A percentile compares a stretch with the other conserved stretches of the same genome.
Conservation (phyloP, 2,797 vertebrate genomes). For the Gallinago solitaria region DNA sequence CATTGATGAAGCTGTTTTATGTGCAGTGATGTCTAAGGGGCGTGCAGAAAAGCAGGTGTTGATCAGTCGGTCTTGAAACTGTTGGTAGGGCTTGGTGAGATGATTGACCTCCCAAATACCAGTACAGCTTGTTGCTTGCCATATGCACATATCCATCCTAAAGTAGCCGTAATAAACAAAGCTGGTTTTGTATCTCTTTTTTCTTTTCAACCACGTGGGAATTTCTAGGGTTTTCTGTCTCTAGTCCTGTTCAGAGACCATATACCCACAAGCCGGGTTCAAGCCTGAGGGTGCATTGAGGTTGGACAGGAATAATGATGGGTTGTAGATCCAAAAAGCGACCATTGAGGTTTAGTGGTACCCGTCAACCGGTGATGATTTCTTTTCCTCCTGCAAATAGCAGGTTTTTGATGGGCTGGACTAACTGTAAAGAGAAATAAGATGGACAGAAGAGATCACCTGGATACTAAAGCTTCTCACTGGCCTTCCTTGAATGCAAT, state of each 20-base stretch:
- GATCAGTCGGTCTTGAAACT: not conserved
- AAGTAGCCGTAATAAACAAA: not conserved
- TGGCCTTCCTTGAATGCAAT: not conserved
- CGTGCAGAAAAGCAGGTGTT: not conserved
- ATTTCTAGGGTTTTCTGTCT: not conserved
- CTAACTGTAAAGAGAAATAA: not conserved
- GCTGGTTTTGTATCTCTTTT: not conserved
- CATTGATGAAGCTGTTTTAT: not conserved
- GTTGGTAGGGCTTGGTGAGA: not conserved
- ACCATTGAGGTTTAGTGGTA: not conserved
- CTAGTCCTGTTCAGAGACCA: not conserved
- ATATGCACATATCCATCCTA: rapidly evolving
- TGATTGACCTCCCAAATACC: not conserved
- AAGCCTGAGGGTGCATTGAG: not conserved
- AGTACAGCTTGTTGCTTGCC: not conserved
- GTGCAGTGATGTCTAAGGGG: not conserved
- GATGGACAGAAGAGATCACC: not conserved
- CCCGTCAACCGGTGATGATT: rapidly evolving
- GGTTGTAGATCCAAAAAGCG: not conserved
- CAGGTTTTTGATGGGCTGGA: not conserved
- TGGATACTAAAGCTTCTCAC: not conserved
- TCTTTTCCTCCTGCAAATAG: not conserved
- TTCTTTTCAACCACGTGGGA: not conserved
- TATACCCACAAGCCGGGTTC: not conserved
- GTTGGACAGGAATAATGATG: not conserved